Conservation (phyloP, 2,113 vertebrate genomes). For the Pseudolaguvia tuberculata region DNA sequence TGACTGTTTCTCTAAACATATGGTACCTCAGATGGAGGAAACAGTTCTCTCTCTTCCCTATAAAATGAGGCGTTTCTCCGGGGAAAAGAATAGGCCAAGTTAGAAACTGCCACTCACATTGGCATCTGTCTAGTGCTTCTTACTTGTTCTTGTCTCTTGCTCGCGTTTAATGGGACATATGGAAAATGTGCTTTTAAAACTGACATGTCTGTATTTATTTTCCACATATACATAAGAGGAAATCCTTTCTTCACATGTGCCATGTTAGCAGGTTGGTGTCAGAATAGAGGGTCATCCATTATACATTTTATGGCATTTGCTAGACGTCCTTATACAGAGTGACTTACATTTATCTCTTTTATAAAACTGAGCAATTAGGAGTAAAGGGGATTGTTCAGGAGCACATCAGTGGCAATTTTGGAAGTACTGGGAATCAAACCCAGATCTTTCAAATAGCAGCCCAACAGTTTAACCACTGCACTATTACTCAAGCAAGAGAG, state of each 20-base stretch:
- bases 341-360: no score
- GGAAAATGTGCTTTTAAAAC: conserved; percentile 21
- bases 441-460: no score
- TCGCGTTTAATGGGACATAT: conserved; percentile 31
- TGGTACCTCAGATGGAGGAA: conserved; percentile 46
- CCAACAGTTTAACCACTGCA: no score
- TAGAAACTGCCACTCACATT: conserved; percentile 17
- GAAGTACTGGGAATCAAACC: no score
- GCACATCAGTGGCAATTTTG: no score
- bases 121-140: conserved; percentile 21
- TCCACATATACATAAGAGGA: not conserved
- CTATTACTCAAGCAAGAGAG: no score
- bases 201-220: conserved; percentile 19
- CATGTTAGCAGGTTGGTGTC: no score
- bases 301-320: no score
- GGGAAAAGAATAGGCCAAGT: conserved; percentile 5
- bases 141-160: conserved; percentile 10
- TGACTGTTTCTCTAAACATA: conserved; percentile 53
- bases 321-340: no score
- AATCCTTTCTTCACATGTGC: not conserved
- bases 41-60: conserved; percentile 32
- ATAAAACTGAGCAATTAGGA: no score
- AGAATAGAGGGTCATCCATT: no score
- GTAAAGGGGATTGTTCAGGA: no score
- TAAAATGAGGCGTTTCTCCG: conserved; percentile 32